Percentiles rank a stretch among this genome's conserved stretches.
These are phyloP conservation scores for Drosophila ananassae DNA, from an alignment of 1,140 invertebrate species.

Conservation along the genomic window DNA sequence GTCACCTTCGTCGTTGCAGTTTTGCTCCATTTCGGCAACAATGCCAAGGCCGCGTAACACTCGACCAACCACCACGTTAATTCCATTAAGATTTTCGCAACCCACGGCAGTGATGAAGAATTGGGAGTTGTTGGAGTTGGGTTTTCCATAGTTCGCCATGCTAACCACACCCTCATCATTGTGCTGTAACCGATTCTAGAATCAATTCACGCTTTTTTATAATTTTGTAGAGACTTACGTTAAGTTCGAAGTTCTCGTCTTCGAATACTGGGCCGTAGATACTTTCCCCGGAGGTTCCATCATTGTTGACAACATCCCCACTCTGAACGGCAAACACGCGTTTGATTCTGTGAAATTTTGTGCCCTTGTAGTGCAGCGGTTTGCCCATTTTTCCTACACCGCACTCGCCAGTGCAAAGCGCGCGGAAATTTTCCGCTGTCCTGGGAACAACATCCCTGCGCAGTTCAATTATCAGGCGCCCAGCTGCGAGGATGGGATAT, in stretches of 20 bases:
- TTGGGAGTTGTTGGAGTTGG: slow-evolving; percentile 96
- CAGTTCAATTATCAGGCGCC: slow-evolving; percentile 92
- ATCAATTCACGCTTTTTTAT: background rate
- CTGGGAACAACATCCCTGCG: slow-evolving; percentile 93
- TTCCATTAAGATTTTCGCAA: slow-evolving; percentile 93
- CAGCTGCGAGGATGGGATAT: slow-evolving; percentile 85
- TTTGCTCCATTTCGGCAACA: slow-evolving; percentile 87
- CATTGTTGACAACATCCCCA: slow-evolving; percentile 90
- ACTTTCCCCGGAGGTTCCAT: slow-evolving; percentile 95
- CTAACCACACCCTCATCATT: slow-evolving; percentile 89
- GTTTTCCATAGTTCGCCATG: slow-evolving; percentile 94
- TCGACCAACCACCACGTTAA: slow-evolving; percentile 95
- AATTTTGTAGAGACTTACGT: slow-evolving; percentile 83
- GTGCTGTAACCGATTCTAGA: slow-evolving; percentile 80
- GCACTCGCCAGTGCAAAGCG: slow-evolving; percentile 94
- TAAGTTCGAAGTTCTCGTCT: slow-evolving; percentile 94
- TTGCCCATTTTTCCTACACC: slow-evolving; percentile 89
- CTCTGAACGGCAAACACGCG: slow-evolving; percentile 93
- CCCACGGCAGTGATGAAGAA: slow-evolving; percentile 96
- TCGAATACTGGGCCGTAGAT: slow-evolving; percentile 96
- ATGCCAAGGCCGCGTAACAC: slow-evolving; percentile 90
- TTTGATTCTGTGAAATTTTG: slow-evolving; percentile 89
- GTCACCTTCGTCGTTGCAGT: slow-evolving; percentile 85
- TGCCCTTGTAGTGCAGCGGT: slow-evolving; percentile 90
- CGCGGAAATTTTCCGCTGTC: slow-evolving; percentile 96